Conservation (phyloP, 2,888 invertebrate genomes). For the Blera fallax region DNA sequence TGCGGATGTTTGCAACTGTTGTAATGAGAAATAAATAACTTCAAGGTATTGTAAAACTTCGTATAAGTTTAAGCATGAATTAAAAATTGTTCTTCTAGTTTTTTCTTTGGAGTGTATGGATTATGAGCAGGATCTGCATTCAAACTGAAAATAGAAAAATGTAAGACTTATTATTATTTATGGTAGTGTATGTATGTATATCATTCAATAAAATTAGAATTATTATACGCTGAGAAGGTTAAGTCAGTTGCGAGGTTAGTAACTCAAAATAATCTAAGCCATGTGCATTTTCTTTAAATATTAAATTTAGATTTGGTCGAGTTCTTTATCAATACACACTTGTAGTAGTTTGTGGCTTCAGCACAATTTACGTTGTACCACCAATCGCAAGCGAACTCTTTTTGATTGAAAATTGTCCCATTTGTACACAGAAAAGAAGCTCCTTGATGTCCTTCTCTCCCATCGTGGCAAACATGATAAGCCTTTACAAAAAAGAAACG, state of each 20-base stretch:
- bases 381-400: constrained; percentile 94
- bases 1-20: neutral
- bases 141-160: constrained; percentile 83
- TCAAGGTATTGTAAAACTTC: neutral
- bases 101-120: constrained; percentile 89
- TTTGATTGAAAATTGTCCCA: constrained; percentile 93
- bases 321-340: constrained; percentile 82
- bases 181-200: too few species aligned
- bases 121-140: constrained; percentile 91
- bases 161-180: neutral
- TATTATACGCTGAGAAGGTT: too few species aligned
- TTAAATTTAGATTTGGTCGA: neutral
- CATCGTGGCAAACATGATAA: constrained; percentile 94
- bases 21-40: neutral
- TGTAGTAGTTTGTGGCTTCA: constrained; percentile 88
- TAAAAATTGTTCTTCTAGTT: constrained; percentile 82
- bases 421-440: constrained; percentile 93
- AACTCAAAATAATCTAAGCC: too few species aligned
- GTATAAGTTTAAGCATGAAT: constrained; percentile 77
- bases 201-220: too few species aligned
- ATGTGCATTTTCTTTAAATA: too few species aligned
- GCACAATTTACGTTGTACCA: constrained; percentile 95
- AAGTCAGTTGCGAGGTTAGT: too few species aligned
- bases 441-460: constrained; percentile 91
- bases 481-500: constrained; percentile 85